These are phyloP conservation scores for Hylomyscus alleni DNA, from an alignment of 2,797 vertebrate genomes.

Conservation along the genomic window DNA sequence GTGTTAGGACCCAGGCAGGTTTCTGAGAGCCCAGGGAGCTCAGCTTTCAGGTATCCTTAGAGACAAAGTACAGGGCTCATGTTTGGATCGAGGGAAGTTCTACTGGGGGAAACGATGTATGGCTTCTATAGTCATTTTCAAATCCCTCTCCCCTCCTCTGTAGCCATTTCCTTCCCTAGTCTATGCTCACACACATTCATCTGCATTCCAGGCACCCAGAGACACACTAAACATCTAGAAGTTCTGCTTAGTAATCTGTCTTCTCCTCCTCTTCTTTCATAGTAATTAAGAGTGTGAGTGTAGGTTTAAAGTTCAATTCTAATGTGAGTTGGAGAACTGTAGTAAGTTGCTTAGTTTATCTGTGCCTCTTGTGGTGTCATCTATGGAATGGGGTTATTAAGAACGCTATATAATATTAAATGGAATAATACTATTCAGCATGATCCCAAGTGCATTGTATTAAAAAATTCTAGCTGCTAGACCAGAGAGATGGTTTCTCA, in stretches of 20 bases:
- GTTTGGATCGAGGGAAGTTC: not conserved
- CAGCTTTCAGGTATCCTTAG: constrained; percentile 1
- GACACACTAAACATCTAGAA: not conserved
- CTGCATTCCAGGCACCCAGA: not conserved
- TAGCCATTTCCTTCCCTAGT: not conserved
- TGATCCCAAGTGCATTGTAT: not conserved
- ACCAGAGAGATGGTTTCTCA: not conserved
- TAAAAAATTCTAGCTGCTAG: not conserved
- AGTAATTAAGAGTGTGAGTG: not conserved
- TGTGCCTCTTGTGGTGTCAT: not conserved
- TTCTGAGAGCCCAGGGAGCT: not conserved
- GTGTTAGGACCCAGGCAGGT: not conserved
- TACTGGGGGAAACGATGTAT: not conserved
- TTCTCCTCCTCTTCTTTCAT: not conserved
- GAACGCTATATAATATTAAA: not conserved
- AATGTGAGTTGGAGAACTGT: not conserved
- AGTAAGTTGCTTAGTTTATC: not conserved
- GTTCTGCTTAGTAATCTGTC: not conserved
- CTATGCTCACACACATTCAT: not conserved
- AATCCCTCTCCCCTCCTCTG: too few species aligned
- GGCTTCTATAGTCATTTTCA: constrained; percentile 15
- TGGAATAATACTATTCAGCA: not conserved
- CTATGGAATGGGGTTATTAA: not conserved
- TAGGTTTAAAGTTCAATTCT: not conserved
- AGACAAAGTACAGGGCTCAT: not conserved